Conservation (phyloP, 2,113 vertebrate genomes). For the Chloebia gouldiae region DNA sequence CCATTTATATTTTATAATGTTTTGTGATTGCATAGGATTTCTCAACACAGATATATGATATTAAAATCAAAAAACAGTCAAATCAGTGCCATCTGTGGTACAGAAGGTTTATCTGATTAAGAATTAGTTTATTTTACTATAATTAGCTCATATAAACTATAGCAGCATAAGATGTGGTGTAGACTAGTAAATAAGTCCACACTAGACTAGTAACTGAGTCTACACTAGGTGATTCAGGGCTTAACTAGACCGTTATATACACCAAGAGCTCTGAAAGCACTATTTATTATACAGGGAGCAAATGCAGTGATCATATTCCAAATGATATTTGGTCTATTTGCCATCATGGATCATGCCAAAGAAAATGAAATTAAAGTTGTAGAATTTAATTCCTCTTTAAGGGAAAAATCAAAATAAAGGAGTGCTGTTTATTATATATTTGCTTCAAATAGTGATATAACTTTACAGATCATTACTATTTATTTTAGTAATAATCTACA, state of each 20-base stretch:
- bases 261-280: neutral
- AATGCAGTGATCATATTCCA: neutral
- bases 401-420: neutral
- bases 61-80: neutral
- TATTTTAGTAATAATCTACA: neutral
- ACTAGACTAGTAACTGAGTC: neutral
- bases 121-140: neutral
- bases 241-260: neutral
- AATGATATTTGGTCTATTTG: neutral
- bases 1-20: neutral
- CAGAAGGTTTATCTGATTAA: neutral
- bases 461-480: neutral
- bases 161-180: neutral
- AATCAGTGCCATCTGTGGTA: neutral
- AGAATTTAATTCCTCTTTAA: neutral
- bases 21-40: neutral
- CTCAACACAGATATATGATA: neutral
- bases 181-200: neutral
- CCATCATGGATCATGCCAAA: neutral
- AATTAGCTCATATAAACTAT: neutral
- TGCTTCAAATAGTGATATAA: neutral
- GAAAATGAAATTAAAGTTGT: neutral
- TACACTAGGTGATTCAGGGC: neutral
- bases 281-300: neutral
- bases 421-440: neutral